Evolutionary conservation across 64 coral and sea anemone species (phyloP).

Genomic region (Orbicella faveolata): DNA sequence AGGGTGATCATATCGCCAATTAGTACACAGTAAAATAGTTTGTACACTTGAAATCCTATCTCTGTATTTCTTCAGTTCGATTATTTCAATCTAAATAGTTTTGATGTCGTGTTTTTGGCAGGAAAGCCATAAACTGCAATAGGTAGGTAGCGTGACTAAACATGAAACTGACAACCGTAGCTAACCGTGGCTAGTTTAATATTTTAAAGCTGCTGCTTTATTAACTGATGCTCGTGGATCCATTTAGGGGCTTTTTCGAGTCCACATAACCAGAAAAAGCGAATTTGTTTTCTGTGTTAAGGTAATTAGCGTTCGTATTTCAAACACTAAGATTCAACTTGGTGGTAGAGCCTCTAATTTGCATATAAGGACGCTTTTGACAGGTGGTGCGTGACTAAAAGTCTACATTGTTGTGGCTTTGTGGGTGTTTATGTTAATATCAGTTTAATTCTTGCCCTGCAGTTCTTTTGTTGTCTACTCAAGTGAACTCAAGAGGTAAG

Average conservation of each 20-base stretch:
- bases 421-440: background rate
- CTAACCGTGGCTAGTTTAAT: background rate
- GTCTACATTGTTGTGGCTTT: background rate
- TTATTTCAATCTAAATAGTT: background rate
- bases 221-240: background rate
- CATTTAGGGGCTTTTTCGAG: background rate
- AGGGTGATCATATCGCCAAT: background rate
- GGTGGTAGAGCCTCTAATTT: background rate
- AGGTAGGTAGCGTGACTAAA: background rate
- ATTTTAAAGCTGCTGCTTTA: too few species aligned
- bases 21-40: background rate
- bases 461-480: conserved; percentile 10
- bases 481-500: background rate
- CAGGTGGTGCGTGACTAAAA: conserved; percentile 13
- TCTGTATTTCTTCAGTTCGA: background rate
- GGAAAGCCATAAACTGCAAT: background rate
- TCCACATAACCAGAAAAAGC: background rate
- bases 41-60: background rate
- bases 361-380: background rate
- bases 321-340: background rate
- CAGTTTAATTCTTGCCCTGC: background rate
- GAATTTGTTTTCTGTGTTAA: background rate
- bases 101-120: background rate
- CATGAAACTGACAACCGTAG: background rate
- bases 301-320: background rate